A percentile compares a stretch with the other conserved stretches of the same genome.
Evolutionary conservation across 2,888 invertebrate species (phyloP).

Genomic region (Volucella zonaria): DNA sequence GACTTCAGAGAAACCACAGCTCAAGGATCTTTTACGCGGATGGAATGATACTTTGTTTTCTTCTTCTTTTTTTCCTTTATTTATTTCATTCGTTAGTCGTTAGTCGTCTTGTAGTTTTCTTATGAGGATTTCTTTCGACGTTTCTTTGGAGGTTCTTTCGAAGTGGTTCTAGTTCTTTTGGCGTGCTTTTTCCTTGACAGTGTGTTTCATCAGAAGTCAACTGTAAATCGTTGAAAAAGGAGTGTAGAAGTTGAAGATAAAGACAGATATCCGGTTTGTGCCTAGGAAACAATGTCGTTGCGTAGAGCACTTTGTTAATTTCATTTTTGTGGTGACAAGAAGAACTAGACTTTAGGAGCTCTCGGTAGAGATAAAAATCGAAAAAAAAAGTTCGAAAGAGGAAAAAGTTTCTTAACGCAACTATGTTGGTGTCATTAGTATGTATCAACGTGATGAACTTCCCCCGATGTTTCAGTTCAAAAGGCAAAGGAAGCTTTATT

Average conservation of each 20-base stretch:
- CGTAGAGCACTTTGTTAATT: slow-evolving; percentile 67
- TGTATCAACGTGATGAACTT: slow-evolving; percentile 57
- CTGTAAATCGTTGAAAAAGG: slow-evolving; percentile 41
- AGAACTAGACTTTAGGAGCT: not conserved
- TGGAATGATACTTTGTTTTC: slow-evolving; percentile 40
- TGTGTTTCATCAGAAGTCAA: slow-evolving; percentile 50
- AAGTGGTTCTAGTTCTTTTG: not conserved
- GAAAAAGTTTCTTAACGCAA: slow-evolving; percentile 63
- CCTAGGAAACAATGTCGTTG: slow-evolving; percentile 67
- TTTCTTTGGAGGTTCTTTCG: slow-evolving; percentile 15
- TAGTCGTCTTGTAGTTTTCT: not conserved
- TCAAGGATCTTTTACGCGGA: slow-evolving; percentile 19
- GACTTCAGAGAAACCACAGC: slow-evolving; percentile 38
- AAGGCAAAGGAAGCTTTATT: slow-evolving; percentile 51
- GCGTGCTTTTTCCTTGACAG: not conserved
- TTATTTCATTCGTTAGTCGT: not conserved
- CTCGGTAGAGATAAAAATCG: slow-evolving; percentile 41
- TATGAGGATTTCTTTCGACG: not conserved
- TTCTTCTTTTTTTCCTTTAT: slow-evolving; percentile 3
- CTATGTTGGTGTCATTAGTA: slow-evolving; percentile 69
- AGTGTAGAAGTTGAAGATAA: slow-evolving; percentile 34
- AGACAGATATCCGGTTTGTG: slow-evolving; percentile 63
- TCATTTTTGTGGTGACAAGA: slow-evolving; percentile 50
- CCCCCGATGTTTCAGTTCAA: not conserved
- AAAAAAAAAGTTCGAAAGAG: slow-evolving; percentile 12